Evolutionary conservation across 2,797 vertebrate genomes (phyloP).

Genomic region (Neosalanx taihuensis): DNA sequence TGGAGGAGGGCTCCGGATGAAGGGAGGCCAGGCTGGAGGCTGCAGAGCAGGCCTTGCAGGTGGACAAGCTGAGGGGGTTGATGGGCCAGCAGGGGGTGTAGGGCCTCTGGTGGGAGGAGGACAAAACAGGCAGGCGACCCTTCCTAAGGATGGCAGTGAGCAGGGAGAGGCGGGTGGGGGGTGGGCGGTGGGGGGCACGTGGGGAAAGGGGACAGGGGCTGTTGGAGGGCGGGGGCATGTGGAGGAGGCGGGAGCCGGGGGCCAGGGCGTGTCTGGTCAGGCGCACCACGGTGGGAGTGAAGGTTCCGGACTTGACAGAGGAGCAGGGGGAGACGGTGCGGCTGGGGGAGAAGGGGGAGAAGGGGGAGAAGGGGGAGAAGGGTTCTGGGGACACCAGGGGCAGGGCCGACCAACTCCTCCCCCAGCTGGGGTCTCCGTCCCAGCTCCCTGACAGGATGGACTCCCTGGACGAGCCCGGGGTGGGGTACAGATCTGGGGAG

Average conservation of each 20-base stretch:
- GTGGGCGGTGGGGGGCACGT: conserved; percentile 64
- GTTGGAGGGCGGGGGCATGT: conserved; percentile 72
- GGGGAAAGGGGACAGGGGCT: conserved; percentile 63
- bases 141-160: conserved; percentile 94
- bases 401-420: conserved; percentile 53
- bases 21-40: conserved; percentile 73
- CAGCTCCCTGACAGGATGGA: conserved; percentile 66
- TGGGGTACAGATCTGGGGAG: conserved; percentile 62
- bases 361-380: conserved; percentile 29
- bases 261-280: conserved; percentile 78
- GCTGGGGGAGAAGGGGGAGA: conserved; percentile 61
- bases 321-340: conserved; percentile 63
- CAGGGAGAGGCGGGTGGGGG: conserved; percentile 84
- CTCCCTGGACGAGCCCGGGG: conserved; percentile 71
- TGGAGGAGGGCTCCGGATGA: conserved; percentile 57
- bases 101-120: conserved; percentile 64
- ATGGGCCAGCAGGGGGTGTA: conserved; percentile 79
- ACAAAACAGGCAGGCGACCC: conserved; percentile 75
- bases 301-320: conserved; percentile 68
- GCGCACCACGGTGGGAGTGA: conserved; percentile 77
- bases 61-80: conserved; percentile 65
- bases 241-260: conserved; percentile 80
- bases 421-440: conserved; percentile 16
- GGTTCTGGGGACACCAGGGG: conserved; percentile 37
- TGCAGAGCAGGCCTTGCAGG: conserved; percentile 72